Evolutionary conservation across 1,140 invertebrate genomes (phyloP), one percentile per base, ranked within the genome.

Genomic region (Plutomurus gul): DNA sequence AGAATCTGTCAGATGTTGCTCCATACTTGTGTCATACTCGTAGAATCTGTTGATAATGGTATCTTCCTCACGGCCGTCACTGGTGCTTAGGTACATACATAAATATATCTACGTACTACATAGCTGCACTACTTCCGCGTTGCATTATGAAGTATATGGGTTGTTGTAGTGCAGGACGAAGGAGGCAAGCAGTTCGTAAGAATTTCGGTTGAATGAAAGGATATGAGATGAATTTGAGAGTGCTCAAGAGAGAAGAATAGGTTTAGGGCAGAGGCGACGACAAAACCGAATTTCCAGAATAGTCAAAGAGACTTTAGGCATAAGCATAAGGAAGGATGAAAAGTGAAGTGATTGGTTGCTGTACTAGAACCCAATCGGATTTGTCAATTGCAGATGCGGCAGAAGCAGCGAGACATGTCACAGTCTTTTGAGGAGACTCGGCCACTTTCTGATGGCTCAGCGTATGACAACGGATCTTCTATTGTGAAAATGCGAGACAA

Each of bases 401-500:
- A 87, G 79, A 85, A 85, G 73, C 85, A 86, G 81, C 79, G 81
- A 75, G 85, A 85, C 33, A 60, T 84, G 60, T 80, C 82, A 46
- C 81, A 84, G 25, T 77, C 84, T 22, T 82, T 81, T 20, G 86
- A 87, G 78, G 89, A 90, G 79, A 89, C 87, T 80, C 85, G 90
- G 43, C 90, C 89, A 30, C 85, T 90, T 79, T 90, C 89, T 30
- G 89, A 90, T 84, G 88, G 87, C n/a, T 90, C 89, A 49, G 84
- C 84, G 11, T 87, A 85, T 82, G 86, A 87, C 72, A 86, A 87
- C 39, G 84, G 85, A 56, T 77, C 84, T 16, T 76, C 85, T 18
- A 82, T 84, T 75, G 84, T 86, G 47, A 84, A 83, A n/a, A 81
- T 85, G 78, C 79, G 86, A 79, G 84, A 84, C 11, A 85, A 85